A percentile compares a stretch with the other conserved stretches of the same genome.
These are phyloP conservation scores for Camponotus fellah DNA, from an alignment of 2,888 invertebrate genomes.

Conservation along the genomic window DNA sequence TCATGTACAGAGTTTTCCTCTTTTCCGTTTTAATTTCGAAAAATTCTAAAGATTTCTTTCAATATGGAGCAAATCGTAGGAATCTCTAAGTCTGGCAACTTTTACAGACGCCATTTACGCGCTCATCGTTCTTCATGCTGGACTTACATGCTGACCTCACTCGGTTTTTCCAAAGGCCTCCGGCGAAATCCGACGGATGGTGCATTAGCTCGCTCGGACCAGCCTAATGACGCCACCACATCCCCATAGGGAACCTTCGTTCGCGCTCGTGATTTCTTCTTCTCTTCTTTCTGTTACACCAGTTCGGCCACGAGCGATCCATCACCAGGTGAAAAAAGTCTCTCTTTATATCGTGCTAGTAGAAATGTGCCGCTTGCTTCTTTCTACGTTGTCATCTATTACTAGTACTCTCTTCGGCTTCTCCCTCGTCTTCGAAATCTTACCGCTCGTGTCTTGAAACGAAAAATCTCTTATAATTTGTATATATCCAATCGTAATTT, in stretches of 20 bases:
- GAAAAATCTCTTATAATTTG: constrained; percentile 23
- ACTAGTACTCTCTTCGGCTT: constrained; percentile 59
- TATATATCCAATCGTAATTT: neutral
- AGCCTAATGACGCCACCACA: constrained; percentile 82
- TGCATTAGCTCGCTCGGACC: constrained; percentile 78
- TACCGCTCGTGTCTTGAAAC: neutral
- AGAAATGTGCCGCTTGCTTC: constrained; percentile 53
- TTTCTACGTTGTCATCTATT: constrained; percentile 53
- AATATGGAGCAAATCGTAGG: constrained; percentile 48
- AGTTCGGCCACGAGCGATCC: constrained; percentile 74
- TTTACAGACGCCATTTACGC: constrained; percentile 75
- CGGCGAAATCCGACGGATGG: constrained; percentile 78
- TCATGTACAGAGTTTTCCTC: neutral
- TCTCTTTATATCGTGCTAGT: constrained; percentile 72
- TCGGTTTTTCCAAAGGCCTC: constrained; percentile 79
- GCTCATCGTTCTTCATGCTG: constrained; percentile 68
- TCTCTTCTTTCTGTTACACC: constrained; percentile 73
- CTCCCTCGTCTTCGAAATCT: constrained; percentile 44
- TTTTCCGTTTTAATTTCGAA: neutral
- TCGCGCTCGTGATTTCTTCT: constrained; percentile 82
- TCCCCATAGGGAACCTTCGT: constrained; percentile 81
- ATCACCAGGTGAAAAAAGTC: constrained; percentile 74
- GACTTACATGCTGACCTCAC: constrained; percentile 80
- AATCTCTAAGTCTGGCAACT: constrained; percentile 71
- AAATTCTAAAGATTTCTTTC: constrained; percentile 44